Evolutionary conservation across 2,113 vertebrate genomes (phyloP).

Genomic region (Actenoides lindsayi): DNA sequence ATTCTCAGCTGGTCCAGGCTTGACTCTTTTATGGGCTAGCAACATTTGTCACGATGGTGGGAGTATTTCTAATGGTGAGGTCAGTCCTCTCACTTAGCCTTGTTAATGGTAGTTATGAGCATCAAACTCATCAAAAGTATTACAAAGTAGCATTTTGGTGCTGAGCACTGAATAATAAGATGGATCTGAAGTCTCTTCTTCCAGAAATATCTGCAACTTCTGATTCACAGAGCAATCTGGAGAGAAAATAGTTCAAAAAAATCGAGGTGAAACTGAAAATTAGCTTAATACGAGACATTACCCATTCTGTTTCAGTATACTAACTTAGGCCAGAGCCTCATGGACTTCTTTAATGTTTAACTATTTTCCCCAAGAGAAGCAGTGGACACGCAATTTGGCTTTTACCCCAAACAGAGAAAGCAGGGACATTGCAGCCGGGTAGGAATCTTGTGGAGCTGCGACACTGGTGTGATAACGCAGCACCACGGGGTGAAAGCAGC

Average conservation of each 20-base stretch:
- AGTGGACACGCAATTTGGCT: background rate
- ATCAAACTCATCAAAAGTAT: background rate
- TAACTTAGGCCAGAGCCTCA: background rate
- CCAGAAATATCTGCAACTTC: background rate
- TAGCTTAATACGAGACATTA: background rate
- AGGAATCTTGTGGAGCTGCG: background rate
- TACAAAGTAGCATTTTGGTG: background rate
- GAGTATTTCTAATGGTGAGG: background rate
- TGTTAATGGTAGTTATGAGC: background rate
- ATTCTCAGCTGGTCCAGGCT: background rate
- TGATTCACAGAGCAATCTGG: background rate
- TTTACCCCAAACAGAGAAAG: background rate
- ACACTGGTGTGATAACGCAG: accelerated
- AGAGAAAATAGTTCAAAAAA: background rate
- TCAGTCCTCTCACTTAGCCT: background rate
- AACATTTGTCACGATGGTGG: background rate
- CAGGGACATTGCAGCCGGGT: accelerated
- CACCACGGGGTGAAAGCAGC: background rate
- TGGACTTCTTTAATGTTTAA: background rate
- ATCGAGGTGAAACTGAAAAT: background rate
- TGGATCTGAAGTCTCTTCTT: background rate
- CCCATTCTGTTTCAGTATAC: background rate
- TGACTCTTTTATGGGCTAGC: background rate
- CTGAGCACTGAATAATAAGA: background rate
- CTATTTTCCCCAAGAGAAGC: background rate